Base-by-base conservation (phyloP, 2,113 vertebrate species). In the Oncorhynchus mykiss region DNA sequence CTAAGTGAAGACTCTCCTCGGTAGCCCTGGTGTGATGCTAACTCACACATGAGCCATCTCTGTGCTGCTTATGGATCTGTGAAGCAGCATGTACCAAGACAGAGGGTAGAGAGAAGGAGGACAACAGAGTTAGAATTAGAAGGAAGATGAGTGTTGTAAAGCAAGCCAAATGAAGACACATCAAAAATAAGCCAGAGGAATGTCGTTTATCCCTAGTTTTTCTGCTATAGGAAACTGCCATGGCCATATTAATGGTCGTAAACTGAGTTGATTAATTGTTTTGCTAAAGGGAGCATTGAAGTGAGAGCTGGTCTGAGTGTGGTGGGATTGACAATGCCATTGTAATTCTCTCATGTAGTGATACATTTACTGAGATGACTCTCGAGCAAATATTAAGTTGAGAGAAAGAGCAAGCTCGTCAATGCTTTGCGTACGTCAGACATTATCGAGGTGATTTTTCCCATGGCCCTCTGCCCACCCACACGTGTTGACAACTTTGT, bases 31-130 rank as follows among this genome's bases (percentile, higher is more conserved):
- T 48, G 68, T 72, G 71, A 73, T 73, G 75, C 70, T 84, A 84
- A 84, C 85, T 89, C 84, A 84, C 85, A 79, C 66, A 74, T 72
- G 76, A 82, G 76, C 74, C 78, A 27, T 82, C 68, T 73, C 78
- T 49, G 78, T 57, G 66, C 78, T 74, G 59, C 73, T 67, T 67
- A 74, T 65, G 78, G 62, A 49, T 48, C 34, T 24, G 67, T 7
- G 14, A 80, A 71, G 80, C 72, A 76, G 76, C 25, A 77, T 66
- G 79, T 68, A 78, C 70, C 48, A 76, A 71, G 66, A 76, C 34
- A 1, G 69, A 67, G 72, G 14, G 67, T 11, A 45, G 39, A 45
- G 39, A 45, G 9, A 45, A 45, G 39, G 39, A 45, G 39, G 39
- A 45, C 39, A 39, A 45, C 39, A 9, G 39, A 11, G 39, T 6